These are phyloP conservation scores for Seriola rivoliana DNA, from an alignment of 2,113 vertebrate species.

Conservation along the genomic window DNA sequence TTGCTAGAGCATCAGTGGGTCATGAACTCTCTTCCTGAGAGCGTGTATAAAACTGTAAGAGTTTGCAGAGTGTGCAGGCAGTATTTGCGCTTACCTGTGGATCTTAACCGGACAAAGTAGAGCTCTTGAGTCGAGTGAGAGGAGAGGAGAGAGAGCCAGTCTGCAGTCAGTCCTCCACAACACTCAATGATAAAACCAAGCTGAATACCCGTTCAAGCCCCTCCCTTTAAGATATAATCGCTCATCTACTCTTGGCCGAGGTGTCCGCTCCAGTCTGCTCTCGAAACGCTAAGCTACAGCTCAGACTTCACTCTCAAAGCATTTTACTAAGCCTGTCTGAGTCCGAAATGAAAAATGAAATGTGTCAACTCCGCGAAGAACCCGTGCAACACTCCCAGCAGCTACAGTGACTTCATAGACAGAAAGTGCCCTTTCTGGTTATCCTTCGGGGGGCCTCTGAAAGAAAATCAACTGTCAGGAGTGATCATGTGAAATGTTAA, in stretches of 20 bases:
- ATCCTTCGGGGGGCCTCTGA: conserved; percentile 89
- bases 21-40: not conserved
- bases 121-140: conserved; percentile 64
- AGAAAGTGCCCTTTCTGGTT: conserved; percentile 91
- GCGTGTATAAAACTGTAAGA: not conserved
- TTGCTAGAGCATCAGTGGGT: not conserved
- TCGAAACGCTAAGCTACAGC: not conserved
- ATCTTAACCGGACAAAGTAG: conserved; percentile 67
- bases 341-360: conserved; percentile 14
- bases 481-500: conserved; percentile 91
- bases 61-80: not conserved
- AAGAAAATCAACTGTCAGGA: conserved; percentile 92
- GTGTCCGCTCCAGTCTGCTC: conserved; percentile 20
- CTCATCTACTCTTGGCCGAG: conserved; percentile 85
- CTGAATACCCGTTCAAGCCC: conserved; percentile 85
- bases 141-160: conserved; percentile 70
- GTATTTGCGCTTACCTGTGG: conserved; percentile 71
- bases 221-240: conserved; percentile 84
- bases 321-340: not conserved
- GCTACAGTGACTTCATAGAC: conserved; percentile 81
- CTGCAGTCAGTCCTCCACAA: conserved; percentile 67
- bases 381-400: not conserved
- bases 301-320: conserved; percentile 2
- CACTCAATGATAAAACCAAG: conserved; percentile 68
- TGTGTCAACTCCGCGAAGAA: conserved; percentile 10